Percentiles rank a stretch among this genome's conserved stretches.
Conservation (phyloP, 2,888 invertebrate species). For the Cerceris rybyensis region DNA sequence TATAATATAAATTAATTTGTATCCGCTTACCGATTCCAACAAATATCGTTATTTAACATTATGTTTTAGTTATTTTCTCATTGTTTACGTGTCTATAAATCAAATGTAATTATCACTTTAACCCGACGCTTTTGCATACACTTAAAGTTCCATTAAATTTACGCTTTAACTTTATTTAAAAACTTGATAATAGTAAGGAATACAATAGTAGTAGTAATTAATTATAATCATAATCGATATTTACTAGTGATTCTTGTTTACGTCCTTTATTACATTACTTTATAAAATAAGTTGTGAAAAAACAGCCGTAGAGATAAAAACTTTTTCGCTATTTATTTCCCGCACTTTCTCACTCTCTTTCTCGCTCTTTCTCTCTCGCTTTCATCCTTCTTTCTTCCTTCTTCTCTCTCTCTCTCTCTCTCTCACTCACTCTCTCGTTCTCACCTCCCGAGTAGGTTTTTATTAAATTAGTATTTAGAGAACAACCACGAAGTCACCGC, state of each 20-base stretch:
- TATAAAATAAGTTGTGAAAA: constrained; percentile 70
- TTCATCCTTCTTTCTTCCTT: constrained; percentile 1
- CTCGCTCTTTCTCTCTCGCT: constrained; percentile 26
- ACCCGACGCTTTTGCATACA: constrained; percentile 50
- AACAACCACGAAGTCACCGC: constrained; percentile 64
- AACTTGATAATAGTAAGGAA: constrained; percentile 68
- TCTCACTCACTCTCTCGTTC: constrained; percentile 32
- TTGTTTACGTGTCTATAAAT: constrained; percentile 63
- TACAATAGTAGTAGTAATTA: constrained; percentile 70
- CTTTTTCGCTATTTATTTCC: constrained; percentile 38
- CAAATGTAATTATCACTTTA: constrained; percentile 57
- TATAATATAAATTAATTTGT: constrained; percentile 71
- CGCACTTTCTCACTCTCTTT: constrained; percentile 33
- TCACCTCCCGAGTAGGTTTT: constrained; percentile 55
- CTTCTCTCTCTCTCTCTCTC: constrained; percentile 15
- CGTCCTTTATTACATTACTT: constrained; percentile 64
- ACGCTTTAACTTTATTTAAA: constrained; percentile 68
- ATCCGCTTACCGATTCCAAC: constrained; percentile 63
- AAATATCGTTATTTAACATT: constrained; percentile 53
- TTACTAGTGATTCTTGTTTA: constrained; percentile 66
- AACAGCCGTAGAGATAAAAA: constrained; percentile 70
- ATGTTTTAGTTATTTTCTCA: constrained; percentile 11
- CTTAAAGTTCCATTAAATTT: constrained; percentile 63
- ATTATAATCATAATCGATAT: constrained; percentile 72
- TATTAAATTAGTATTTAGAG: constrained; percentile 64